Base-by-base conservation (phyloP, 2,797 vertebrate genomes). In the Enteromius viviparus region DNA sequence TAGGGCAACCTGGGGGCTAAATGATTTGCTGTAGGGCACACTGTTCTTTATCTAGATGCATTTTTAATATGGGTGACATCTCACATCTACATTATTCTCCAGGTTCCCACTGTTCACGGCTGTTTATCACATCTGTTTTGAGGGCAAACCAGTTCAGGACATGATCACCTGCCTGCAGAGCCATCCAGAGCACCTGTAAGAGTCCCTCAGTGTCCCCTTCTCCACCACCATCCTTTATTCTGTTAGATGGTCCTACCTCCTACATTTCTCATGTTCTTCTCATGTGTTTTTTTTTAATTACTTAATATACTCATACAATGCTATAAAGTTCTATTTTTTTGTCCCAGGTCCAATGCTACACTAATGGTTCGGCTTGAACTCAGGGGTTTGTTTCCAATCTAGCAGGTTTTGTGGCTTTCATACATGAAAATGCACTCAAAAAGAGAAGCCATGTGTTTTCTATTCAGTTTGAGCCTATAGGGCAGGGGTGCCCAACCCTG, bases 81-180 rank as follows among this genome's bases (percentile, higher is more conserved):
- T 64, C 15, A 47, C 17, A 81, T 76, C 32, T 53, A 0, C 10
- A 47, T 79, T 70, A 4, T 75, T 40, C 37, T 11, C 29, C 88
- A 97, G 97, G 92, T 98, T 97, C 81, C 97, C 97, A 0, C 90
- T 98, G 23, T 97, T 98, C 78, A 94, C 94, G 0, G 95, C 96
- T 0, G 96, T 97, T 23, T 96, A 97, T 90, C 94, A 94, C 89
- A 97, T 98, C 91, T 98, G 96, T 91, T 98, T 96, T 0, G 94
- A 97, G 90, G 93, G 93, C 62, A 95, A 90, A 82, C 95, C 96
- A 0, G 95, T 97, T 69, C 87, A 90, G 82, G 95, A 97, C 40
- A 96, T 98, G 91, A 94, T 97, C 83, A 93, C 95, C 78, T 98
- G 96, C 86, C 93, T 98, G 85, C 97, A 97, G 26, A 96, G 94